These are phyloP conservation scores for Andricus quercusramuli DNA, from an alignment of 2,888 invertebrate species.

Conservation along the genomic window DNA sequence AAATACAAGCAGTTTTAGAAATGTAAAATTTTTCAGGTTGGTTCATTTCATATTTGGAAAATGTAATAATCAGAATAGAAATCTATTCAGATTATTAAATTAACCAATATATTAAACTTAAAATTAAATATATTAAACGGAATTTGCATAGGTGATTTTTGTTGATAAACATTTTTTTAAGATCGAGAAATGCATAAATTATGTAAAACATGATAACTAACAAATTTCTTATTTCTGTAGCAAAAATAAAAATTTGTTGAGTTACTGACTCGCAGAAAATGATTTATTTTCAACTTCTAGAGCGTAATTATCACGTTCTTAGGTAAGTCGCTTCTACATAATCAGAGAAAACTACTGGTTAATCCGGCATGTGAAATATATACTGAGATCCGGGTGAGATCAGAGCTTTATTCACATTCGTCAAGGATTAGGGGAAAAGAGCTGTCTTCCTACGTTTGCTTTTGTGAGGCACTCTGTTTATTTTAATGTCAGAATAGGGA, in stretches of 20 bases:
- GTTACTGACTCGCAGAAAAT: too few species aligned
- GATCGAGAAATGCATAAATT: background rate
- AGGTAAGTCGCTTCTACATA: conserved; percentile 16
- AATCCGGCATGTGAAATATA: conserved; percentile 39
- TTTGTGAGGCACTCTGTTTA: conserved; percentile 19
- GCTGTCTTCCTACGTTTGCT: conserved; percentile 11
- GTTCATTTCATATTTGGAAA: too few species aligned
- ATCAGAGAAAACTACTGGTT: conserved; percentile 33
- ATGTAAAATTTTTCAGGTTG: too few species aligned
- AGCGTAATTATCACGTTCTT: conserved; percentile 15
- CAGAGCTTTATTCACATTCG: conserved; percentile 33
- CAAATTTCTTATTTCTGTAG: background rate
- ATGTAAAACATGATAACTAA: background rate
- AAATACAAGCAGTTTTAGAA: too few species aligned
- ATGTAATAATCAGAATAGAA: too few species aligned
- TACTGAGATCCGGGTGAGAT: conserved; percentile 26
- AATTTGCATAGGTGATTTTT: background rate
- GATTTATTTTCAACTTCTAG: conserved; percentile 23
- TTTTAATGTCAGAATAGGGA: background rate
- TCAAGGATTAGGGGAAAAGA: conserved; percentile 22
- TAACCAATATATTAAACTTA: too few species aligned
- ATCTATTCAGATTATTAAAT: too few species aligned
- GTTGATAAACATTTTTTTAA: background rate
- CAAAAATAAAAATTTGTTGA: conserved; percentile 9
- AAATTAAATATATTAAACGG: too few species aligned